Percentiles rank a stretch among this genome's conserved stretches.
These are phyloP conservation scores for Agrotis ipsilon DNA, from an alignment of 2,888 invertebrate genomes.

Conservation along the genomic window DNA sequence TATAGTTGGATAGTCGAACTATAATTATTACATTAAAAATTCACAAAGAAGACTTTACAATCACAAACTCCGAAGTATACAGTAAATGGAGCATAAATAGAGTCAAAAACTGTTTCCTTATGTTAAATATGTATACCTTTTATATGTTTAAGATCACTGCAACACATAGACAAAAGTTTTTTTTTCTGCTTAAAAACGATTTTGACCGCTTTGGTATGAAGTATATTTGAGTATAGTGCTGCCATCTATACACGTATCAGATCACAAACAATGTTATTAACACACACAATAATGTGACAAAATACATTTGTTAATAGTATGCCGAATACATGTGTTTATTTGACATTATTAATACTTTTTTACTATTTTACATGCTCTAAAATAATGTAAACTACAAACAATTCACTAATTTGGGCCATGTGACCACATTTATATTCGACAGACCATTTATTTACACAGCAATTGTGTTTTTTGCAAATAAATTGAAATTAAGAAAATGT, in stretches of 20 bases:
- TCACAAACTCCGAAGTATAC: slow-evolving; percentile 46
- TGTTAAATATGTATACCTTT: slow-evolving; percentile 12
- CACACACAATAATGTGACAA: not conserved
- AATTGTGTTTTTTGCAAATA: not conserved
- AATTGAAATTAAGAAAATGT: not conserved
- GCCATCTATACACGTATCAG: slow-evolving; percentile 8
- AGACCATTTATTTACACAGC: not conserved
- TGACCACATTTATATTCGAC: slow-evolving; percentile 9
- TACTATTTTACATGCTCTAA: slow-evolving; percentile 5
- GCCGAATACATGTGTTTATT: slow-evolving; percentile 14
- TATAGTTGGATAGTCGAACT: slow-evolving; percentile 24
- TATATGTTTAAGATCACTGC: slow-evolving; percentile 21
- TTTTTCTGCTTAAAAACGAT: not conserved
- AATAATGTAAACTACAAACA: slow-evolving; percentile 9
- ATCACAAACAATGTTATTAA: slow-evolving; percentile 6
- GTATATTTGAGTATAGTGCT: slow-evolving; percentile 10
- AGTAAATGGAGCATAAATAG: slow-evolving; percentile 49
- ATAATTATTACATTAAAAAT: slow-evolving; percentile 43
- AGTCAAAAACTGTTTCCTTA: slow-evolving; percentile 47
- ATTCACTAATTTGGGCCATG: not conserved
- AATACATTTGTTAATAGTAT: slow-evolving; percentile 9
- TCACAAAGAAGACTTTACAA: slow-evolving; percentile 31
- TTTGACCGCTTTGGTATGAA: slow-evolving; percentile 1
- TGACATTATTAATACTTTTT: not conserved
- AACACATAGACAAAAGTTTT: slow-evolving; percentile 11